These are phyloP conservation scores for Dermatophagoides farinae DNA, from an alignment of 1,140 invertebrate genomes.

Conservation along the genomic window DNA sequence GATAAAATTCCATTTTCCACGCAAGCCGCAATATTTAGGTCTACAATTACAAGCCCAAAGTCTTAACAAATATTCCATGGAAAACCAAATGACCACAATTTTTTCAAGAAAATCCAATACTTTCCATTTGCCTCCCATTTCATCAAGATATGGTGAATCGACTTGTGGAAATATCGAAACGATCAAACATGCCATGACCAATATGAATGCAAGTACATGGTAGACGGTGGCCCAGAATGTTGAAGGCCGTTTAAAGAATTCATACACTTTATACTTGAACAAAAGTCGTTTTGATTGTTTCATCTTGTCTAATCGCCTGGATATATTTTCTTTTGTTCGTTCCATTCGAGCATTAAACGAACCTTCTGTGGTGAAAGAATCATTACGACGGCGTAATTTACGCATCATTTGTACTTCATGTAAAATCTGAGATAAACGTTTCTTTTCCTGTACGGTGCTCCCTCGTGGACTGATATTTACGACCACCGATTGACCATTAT, in stretches of 20 bases:
- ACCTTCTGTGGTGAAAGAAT: background rate
- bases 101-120: constrained; percentile 5
- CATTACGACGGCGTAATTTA: background rate
- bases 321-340: background rate
- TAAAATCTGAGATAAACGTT: background rate
- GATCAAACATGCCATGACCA: background rate
- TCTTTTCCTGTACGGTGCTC: background rate
- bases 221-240: background rate
- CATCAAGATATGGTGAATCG: background rate
- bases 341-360: background rate
- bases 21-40: background rate
- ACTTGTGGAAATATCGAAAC: background rate
- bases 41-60: constrained; percentile 1
- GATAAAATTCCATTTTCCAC: constrained; percentile 2
- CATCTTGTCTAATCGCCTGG: background rate
- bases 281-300: background rate
- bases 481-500: background rate
- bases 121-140: too few relatives aligned
- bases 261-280: constrained; percentile 7
- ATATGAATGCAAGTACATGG: constrained; percentile 6
- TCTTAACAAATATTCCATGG: background rate
- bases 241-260: background rate
- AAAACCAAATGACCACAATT: background rate
- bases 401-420: background rate
- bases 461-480: background rate